These are phyloP conservation scores for Ctenodactylus gundi DNA, from an alignment of 2,113 vertebrate genomes.

Conservation along the genomic window DNA sequence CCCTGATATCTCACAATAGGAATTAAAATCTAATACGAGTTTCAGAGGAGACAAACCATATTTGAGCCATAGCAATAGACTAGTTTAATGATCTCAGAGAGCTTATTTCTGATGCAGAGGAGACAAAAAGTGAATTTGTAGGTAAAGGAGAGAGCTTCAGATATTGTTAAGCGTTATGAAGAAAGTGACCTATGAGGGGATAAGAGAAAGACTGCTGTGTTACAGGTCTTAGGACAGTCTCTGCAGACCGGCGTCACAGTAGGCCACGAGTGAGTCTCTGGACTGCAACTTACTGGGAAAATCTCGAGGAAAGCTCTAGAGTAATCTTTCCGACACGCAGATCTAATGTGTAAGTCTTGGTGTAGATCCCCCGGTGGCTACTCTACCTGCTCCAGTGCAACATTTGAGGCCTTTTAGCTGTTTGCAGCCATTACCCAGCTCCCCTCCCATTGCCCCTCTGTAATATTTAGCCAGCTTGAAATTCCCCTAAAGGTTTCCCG, in stretches of 20 bases:
- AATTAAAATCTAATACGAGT: not conserved
- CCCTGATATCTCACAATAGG: not conserved
- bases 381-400: not conserved
- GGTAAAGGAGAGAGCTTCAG: not conserved
- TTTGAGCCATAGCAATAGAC: not conserved
- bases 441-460: not conserved
- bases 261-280: not conserved
- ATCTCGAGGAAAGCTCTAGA: constrained; percentile 6
- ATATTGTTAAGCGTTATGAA: not conserved
- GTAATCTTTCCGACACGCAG: not conserved
- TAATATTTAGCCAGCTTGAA: not conserved
- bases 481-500: not conserved
- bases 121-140: not conserved
- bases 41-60: not conserved
- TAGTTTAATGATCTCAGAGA: not conserved
- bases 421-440: not conserved
- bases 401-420: not conserved
- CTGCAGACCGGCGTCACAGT: not conserved
- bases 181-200: not conserved
- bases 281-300: not conserved
- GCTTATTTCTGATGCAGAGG: not conserved
- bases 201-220: too few relatives aligned
- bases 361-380: not conserved
- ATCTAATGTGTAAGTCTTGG: not conserved
- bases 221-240: rapidly evolving